Conservation (phyloP, 2,888 invertebrate genomes). For the Hoplodrina ambigua region DNA sequence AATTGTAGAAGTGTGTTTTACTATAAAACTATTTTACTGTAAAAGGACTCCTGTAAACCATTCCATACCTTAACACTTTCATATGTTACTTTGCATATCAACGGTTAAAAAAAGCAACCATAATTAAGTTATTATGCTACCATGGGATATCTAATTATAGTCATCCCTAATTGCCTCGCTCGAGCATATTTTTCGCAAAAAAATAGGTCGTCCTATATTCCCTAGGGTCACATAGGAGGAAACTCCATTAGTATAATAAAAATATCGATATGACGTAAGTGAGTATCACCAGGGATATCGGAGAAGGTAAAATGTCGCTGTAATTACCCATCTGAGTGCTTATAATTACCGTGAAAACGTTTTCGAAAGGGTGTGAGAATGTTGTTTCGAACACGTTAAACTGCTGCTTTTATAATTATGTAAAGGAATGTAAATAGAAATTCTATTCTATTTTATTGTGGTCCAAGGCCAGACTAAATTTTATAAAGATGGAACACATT, state of each 20-base stretch:
- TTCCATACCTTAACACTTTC: too few relatives aligned
- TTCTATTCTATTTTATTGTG: slow-evolving; percentile 4
- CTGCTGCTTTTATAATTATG: neutral
- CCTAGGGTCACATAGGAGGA: slow-evolving; percentile 32
- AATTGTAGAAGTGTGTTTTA: too few relatives aligned
- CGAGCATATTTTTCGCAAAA: slow-evolving; percentile 23
- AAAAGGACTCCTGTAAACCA: too few relatives aligned
- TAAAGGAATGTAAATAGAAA: neutral
- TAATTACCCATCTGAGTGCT: slow-evolving; percentile 19
- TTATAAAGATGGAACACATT: too few relatives aligned
- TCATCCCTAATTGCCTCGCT: slow-evolving; percentile 23
- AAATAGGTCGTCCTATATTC: slow-evolving; percentile 38
- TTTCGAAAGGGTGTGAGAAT: neutral
- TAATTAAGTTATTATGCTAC: slow-evolving; percentile 3
- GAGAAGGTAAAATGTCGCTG: slow-evolving; percentile 6
- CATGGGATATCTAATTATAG: slow-evolving; percentile 36
- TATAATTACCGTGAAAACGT: slow-evolving; percentile 15
- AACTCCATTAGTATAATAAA: slow-evolving; percentile 48
- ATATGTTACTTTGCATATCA: too few relatives aligned
- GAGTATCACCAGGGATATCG: slow-evolving; percentile 4
- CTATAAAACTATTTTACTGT: too few relatives aligned
- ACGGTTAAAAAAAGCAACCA: neutral
- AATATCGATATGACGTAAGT: slow-evolving; percentile 40
- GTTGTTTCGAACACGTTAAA: neutral
- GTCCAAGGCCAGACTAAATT: too few relatives aligned